Evolutionary conservation across 2,113 vertebrate genomes (phyloP), one percentile per base, ranked within the genome.

Genomic region (Leucosticte australis): DNA sequence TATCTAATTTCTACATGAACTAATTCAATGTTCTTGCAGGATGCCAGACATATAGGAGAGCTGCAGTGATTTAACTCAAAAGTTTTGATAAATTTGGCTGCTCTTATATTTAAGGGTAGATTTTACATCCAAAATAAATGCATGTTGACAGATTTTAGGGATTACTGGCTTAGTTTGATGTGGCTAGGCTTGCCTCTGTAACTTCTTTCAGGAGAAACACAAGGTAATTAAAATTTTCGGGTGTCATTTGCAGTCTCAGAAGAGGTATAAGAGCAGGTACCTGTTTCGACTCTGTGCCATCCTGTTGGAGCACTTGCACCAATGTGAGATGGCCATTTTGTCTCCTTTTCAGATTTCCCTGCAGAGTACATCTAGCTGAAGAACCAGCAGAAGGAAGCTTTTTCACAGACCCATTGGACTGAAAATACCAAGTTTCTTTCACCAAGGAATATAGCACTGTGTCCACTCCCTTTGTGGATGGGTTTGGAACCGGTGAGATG

Each of bases 321-420:
- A 0, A 15, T 3, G 28, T 3, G 10, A 49, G 57, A 4, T 63
- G 30, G 41, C 35, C 1, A 0, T 74, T 77, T 21, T 75, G 46
- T 55, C 9, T 46, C 52, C 64, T 77, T 53, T 59, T 35, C 67
- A 59, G 46, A 42, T 60, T 82, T 76, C 15, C 46, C 26, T 80
- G 31, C 18, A 9, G 70, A 42, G 19, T 46, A 21, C 9, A 10
- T 13, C 37, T 76, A 47, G 35, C 42, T 73, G 76, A 81, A 81
- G n/a, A 83, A 26, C 21, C 46, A 44, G 14, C 37, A 31, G 19
- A 39, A 56, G 15, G 14, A 68, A 83, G 33, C 22, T 63, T 83
- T 85, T 70, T 74, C 28, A 27, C 26, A 52, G 42, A 41, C 16
- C 28, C 19, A 1, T 15, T 42, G 55, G 42, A 37, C 44, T 50